Conservation (phyloP, 92 coral and sea anemone genomes). For the Parazoanthus atlanticus region DNA sequence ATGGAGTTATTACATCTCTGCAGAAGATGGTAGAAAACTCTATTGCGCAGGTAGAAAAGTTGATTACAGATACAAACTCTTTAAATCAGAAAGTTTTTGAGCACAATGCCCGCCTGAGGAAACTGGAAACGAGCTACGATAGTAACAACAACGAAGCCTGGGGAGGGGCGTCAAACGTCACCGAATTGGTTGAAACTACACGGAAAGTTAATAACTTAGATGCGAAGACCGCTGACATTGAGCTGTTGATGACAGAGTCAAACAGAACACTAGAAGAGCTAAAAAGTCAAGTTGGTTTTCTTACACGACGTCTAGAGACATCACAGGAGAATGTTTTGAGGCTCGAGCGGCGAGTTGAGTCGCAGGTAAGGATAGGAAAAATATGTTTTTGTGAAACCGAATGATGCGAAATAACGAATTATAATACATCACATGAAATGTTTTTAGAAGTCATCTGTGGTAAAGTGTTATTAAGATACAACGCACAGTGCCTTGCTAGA, state of each 20-base stretch:
- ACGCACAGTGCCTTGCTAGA: no score
- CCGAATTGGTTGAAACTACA: neutral
- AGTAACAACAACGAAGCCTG: neutral
- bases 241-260: neutral
- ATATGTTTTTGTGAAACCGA: neutral
- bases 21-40: no score
- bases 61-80: no score
- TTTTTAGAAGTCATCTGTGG: no score
- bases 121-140: neutral
- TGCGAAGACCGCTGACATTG: slow-evolving; percentile 4
- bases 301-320: no score
- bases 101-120: neutral
- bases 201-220: neutral
- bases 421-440: no score
- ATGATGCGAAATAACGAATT: neutral
- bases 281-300: no score
- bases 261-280: no score
- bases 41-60: no score
- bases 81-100: neutral
- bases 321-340: no score
- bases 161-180: neutral
- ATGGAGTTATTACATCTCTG: no score
- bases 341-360: neutral
- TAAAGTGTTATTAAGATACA: no score
- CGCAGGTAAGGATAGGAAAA: neutral